Evolutionary conservation across 2,113 vertebrate genomes (phyloP).

Genomic region (Lichenostomus cassidix): DNA sequence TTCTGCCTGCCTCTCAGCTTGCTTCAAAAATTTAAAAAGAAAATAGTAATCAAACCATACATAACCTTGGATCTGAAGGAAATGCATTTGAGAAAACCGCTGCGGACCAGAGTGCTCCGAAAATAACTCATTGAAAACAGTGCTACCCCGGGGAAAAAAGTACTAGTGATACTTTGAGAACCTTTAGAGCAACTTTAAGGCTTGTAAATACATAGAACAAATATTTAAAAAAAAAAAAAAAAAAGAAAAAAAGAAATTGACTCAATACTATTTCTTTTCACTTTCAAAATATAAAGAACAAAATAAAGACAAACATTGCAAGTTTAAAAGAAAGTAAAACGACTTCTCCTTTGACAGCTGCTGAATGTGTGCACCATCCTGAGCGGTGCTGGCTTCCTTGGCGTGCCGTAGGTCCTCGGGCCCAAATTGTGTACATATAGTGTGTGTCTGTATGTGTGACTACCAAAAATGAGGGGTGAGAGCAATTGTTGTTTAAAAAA

Average conservation of each 20-base stretch:
- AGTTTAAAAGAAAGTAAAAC: conserved; percentile 78
- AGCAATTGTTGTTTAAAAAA: background rate
- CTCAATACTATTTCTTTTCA: conserved; percentile 84
- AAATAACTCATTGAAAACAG: conserved; percentile 75
- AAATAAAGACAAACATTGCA: conserved; percentile 84
- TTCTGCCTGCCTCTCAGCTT: conserved; percentile 85
- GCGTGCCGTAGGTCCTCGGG: background rate
- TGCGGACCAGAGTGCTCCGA: conserved; percentile 74
- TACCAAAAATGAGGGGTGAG: conserved; percentile 24
- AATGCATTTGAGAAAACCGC: conserved; percentile 69
- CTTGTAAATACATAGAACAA: conserved; percentile 98
- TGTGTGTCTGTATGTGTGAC: background rate
- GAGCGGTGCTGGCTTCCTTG: conserved; percentile 1
- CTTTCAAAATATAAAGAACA: conserved; percentile 84
- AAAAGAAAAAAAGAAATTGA: conserved; percentile 76
- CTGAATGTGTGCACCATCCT: conserved; percentile 15
- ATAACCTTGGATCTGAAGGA: conserved; percentile 76
- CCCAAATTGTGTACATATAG: background rate
- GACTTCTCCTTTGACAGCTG: conserved; percentile 76
- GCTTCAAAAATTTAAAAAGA: conserved; percentile 78
- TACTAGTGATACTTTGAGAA: conserved; percentile 89
- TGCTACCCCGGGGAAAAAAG: conserved; percentile 71
- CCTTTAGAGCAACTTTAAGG: conserved; percentile 91
- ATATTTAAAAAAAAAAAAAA: conserved; percentile 83
- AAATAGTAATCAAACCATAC: conserved; percentile 74